A percentile compares a stretch with the other conserved stretches of the same genome.
phyloP scores from a whole-genome alignment of 2,797 vertebrate genomes.

The Liasis olivaceus region DNA sequence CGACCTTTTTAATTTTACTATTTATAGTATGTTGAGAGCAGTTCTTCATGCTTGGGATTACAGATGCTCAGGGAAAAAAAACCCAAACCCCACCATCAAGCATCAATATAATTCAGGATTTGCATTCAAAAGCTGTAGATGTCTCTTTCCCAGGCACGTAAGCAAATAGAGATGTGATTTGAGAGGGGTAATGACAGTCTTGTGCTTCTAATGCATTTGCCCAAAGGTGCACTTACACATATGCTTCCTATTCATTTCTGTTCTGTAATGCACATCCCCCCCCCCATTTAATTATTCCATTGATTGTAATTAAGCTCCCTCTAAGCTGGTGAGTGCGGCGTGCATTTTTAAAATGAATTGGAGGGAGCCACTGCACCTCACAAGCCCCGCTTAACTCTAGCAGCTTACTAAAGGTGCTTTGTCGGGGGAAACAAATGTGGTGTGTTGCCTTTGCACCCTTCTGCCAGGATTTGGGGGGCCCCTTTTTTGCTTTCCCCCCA shows the following conservation, averaged over 20 bases:
- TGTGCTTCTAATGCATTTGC: conserved; percentile 66
- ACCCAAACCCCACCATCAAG: background rate
- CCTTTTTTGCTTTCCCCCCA: conserved; percentile 9
- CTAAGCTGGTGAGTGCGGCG: conserved; percentile 57
- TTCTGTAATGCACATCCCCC: conserved; percentile 63
- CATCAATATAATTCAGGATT: conserved; percentile 23
- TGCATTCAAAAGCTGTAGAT: conserved; percentile 23
- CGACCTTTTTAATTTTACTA: background rate
- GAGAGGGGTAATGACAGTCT: conserved; percentile 68
- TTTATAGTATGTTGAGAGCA: background rate
- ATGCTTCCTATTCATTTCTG: conserved; percentile 70
- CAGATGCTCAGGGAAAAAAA: background rate
- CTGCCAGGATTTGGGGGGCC: background rate
- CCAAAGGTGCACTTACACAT: conserved; percentile 67
- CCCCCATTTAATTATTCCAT: conserved; percentile 66
- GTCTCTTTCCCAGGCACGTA: conserved; percentile 50
- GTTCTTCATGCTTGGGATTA: background rate
- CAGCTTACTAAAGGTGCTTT: conserved; percentile 45
- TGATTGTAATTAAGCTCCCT: conserved; percentile 70
- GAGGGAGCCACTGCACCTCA: conserved; percentile 51
- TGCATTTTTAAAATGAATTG: conserved; percentile 67
- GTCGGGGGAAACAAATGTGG: conserved; percentile 31
- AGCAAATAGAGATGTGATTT: conserved; percentile 66
- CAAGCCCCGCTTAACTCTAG: conserved; percentile 42
- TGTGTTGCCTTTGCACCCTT: conserved; percentile 26